Conservation (phyloP, 2,113 vertebrate genomes). For the Kryptolebias marmoratus region DNA sequence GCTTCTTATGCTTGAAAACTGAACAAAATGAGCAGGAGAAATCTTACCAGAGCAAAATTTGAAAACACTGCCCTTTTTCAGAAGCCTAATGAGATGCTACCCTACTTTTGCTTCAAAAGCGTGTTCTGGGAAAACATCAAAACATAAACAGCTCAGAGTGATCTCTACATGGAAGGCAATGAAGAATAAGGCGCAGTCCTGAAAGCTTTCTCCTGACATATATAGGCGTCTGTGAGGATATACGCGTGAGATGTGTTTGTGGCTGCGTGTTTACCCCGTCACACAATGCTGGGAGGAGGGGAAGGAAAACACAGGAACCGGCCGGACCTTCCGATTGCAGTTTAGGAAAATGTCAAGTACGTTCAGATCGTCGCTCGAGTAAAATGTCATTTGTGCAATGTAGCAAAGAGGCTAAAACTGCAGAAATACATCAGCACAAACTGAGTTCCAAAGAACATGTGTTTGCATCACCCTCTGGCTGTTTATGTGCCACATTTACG, state of each 20-base stretch:
- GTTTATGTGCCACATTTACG: constrained; percentile 11
- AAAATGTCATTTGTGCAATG: constrained; percentile 54
- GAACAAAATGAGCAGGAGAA: neutral
- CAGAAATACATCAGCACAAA: constrained; percentile 11
- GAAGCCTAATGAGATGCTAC: constrained; percentile 54
- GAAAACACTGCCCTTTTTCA: constrained; percentile 17
- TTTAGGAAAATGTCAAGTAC: constrained; percentile 68
- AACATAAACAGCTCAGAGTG: constrained; percentile 39
- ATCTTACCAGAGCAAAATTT: constrained; percentile 3
- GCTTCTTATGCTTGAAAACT: neutral
- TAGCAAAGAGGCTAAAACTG: constrained; percentile 13
- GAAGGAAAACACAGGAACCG: constrained; percentile 63
- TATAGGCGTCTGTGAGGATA: constrained; percentile 36
- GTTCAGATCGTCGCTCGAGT: constrained; percentile 25
- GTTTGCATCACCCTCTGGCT: constrained; percentile 3
- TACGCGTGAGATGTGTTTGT: constrained; percentile 9
- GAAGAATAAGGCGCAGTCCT: constrained; percentile 53
- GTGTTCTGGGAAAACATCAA: constrained; percentile 56
- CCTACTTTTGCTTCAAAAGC: constrained; percentile 58
- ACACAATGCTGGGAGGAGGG: constrained; percentile 66
- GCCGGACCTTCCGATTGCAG: constrained; percentile 54
- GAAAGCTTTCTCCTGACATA: constrained; percentile 44
- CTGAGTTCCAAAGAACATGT: constrained; percentile 9
- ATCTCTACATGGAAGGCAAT: neutral
- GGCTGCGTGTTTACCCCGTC: constrained; percentile 48